Evolutionary conservation across 2,888 invertebrate genomes (phyloP).

Genomic region (Drosophila dives): DNA sequence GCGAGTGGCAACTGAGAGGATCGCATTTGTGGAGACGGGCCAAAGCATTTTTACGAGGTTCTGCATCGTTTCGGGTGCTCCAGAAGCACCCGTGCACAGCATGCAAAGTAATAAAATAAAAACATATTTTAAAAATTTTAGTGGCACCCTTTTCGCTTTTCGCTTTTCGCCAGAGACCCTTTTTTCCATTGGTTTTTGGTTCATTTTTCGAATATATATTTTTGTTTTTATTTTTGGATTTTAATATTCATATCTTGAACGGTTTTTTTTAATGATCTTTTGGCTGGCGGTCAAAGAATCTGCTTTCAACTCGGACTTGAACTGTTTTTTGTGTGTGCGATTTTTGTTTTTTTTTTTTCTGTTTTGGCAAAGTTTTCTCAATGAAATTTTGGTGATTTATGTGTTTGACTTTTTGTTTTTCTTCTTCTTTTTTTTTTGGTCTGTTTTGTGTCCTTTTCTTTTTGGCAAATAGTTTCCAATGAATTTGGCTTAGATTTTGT

Average conservation of each 20-base stretch:
- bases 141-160: slow-evolving; percentile 73
- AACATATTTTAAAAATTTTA: slow-evolving; percentile 82
- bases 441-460: slow-evolving; percentile 49
- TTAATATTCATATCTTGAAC: slow-evolving; percentile 78
- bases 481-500: slow-evolving; percentile 75
- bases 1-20: slow-evolving; percentile 8
- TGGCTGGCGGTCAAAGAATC: slow-evolving; percentile 71
- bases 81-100: slow-evolving; percentile 78
- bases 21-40: slow-evolving; percentile 1
- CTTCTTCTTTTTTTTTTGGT: slow-evolving; percentile 11
- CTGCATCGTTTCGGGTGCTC: slow-evolving; percentile 75
- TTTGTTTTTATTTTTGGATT: slow-evolving; percentile 44
- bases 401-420: slow-evolving; percentile 57
- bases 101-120: slow-evolving; percentile 80
- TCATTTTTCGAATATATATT: slow-evolving; percentile 24
- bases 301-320: slow-evolving; percentile 40
- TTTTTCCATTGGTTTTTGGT: slow-evolving; percentile 35
- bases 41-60: slow-evolving; percentile 67
- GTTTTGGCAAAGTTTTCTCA: slow-evolving; percentile 75
- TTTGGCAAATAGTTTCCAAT: slow-evolving; percentile 82
- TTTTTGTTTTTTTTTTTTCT: slow-evolving; percentile 1
- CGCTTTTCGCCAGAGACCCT: slow-evolving; percentile 21
- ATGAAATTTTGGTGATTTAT: slow-evolving; percentile 82
- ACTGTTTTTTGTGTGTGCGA: slow-evolving; percentile 33
- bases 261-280: slow-evolving; percentile 70